Percentiles rank a stretch among this genome's conserved stretches.
These are phyloP conservation scores for Acheta domesticus DNA, from an alignment of 2,888 invertebrate genomes.

Conservation along the genomic window DNA sequence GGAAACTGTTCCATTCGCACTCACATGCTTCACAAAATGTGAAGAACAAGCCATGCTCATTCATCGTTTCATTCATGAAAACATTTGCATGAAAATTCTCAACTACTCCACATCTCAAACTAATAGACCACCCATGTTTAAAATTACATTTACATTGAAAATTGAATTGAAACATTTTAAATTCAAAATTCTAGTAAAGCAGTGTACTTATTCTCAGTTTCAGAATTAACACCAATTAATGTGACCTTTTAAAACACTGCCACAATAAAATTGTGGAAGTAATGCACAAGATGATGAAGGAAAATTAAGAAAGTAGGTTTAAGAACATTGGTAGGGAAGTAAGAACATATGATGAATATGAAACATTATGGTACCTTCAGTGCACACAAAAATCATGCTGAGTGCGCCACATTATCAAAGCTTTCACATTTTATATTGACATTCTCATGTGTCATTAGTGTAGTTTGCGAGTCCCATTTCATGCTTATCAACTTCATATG, in stretches of 20 bases:
- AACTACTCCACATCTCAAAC: neutral
- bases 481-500: too few relatives aligned
- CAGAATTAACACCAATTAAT: too few relatives aligned
- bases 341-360: neutral
- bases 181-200: neutral
- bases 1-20: neutral
- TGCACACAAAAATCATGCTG: slow-evolving; percentile 18
- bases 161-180: neutral
- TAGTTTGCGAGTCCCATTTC: neutral
- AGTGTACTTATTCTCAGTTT: neutral
- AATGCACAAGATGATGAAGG: neutral
- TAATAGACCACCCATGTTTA: neutral
- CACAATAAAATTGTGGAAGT: too few relatives aligned
- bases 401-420: slow-evolving; percentile 18
- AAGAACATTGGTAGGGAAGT: neutral
- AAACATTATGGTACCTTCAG: neutral
- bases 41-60: slow-evolving; percentile 9
- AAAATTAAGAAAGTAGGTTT: neutral
- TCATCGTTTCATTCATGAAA: neutral
- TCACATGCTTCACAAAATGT: slow-evolving; percentile 2
- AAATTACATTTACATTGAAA: neutral
- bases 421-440: neutral
- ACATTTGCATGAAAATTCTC: slow-evolving; percentile 2
- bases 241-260: too few relatives aligned
- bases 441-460: slow-evolving; percentile 10